A percentile compares a stretch with the other conserved stretches of the same genome.
Evolutionary conservation across 2,113 vertebrate genomes (phyloP).

Genomic region (Condylura cristata): DNA sequence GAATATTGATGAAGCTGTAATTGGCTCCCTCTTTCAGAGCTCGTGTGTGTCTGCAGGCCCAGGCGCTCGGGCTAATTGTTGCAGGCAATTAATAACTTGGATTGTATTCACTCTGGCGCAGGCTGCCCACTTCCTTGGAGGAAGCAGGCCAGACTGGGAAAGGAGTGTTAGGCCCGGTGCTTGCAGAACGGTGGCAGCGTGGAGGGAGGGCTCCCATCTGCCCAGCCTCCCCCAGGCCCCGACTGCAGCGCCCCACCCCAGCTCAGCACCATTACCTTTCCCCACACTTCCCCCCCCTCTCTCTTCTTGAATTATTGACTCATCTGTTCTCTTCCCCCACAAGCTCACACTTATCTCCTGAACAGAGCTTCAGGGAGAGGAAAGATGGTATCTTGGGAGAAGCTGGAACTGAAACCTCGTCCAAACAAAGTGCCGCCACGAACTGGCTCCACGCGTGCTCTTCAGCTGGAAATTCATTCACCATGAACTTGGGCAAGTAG

Average conservation of each 20-base stretch:
- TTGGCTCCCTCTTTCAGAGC: constrained; percentile 77
- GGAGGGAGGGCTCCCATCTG: constrained; percentile 7
- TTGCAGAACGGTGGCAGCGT: constrained; percentile 1
- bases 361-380: background rate
- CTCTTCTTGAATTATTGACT: background rate
- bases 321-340: background rate
- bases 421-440: background rate
- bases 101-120: constrained; percentile 78
- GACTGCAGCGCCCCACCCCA: background rate
- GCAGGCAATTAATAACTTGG: constrained; percentile 88
- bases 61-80: constrained; percentile 85
- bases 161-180: constrained; percentile 8
- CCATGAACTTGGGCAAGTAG: background rate
- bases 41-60: constrained; percentile 80
- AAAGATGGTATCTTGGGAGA: background rate
- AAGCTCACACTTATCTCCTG: background rate
- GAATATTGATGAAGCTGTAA: constrained; percentile 83
- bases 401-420: background rate
- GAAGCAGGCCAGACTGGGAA: constrained; percentile 61
- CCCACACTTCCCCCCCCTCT: background rate
- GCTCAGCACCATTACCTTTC: background rate
- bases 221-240: background rate
- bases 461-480: background rate
- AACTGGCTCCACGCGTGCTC: background rate
- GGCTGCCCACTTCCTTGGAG: constrained; percentile 77